Percentiles rank a stretch among this genome's conserved stretches.
These are phyloP conservation scores for Protaetia brevitarsis DNA, from an alignment of 1,140 invertebrate genomes.

Conservation along the genomic window DNA sequence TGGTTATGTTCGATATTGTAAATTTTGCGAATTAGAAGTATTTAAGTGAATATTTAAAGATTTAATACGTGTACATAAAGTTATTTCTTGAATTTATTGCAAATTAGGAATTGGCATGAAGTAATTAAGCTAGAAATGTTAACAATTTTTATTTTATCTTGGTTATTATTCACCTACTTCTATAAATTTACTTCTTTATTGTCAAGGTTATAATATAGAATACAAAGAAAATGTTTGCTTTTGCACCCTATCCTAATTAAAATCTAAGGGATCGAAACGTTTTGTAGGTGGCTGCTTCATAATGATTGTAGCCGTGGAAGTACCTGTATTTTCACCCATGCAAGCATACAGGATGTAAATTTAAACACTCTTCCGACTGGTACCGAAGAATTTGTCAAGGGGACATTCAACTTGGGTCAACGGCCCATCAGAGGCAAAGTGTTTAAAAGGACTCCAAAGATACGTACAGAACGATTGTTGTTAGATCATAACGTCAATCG, in stretches of 20 bases:
- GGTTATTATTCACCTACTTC: not conserved
- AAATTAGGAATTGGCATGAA: no score
- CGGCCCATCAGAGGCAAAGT: not conserved
- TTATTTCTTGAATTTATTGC: not conserved
- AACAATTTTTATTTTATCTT: not conserved
- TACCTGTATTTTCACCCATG: constrained; percentile 5
- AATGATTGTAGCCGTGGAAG: constrained; percentile 14
- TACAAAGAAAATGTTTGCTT: not conserved
- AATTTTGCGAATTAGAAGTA: not conserved
- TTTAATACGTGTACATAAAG: not conserved
- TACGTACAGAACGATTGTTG: not conserved
- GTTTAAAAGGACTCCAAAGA: not conserved
- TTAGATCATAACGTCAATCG: not conserved
- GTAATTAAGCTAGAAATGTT: not conserved
- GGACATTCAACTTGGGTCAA: not conserved
- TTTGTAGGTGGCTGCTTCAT: constrained; percentile 21
- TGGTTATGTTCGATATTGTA: constrained; percentile 1
- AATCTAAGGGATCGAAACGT: not conserved
- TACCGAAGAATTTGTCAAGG: constrained; percentile 9
- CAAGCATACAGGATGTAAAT: not conserved
- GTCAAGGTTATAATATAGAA: no score
- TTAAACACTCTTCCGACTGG: not conserved
- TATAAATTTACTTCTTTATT: no score
- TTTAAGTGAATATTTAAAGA: not conserved
- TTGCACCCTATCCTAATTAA: not conserved